phyloP scores from a whole-genome alignment of 1,140 invertebrate genomes.

The Araneus ventricosus region DNA sequence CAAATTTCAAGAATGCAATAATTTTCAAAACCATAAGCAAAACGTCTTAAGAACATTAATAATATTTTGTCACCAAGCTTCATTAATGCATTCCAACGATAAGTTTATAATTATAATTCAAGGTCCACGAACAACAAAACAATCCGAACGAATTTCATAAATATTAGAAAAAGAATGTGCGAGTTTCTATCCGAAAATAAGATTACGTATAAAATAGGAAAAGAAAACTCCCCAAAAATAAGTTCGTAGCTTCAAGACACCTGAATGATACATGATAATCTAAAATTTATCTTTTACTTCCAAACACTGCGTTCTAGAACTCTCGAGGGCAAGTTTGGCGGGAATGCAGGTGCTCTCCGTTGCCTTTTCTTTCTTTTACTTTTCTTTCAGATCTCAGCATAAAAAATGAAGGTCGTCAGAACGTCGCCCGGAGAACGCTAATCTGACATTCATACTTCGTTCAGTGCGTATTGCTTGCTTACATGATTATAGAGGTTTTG shows the following conservation, averaged over 20 bases:
- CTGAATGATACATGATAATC: slow-evolving; percentile 13
- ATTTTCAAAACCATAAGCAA: no score
- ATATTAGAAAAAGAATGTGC: background rate
- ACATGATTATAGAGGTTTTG: no score
- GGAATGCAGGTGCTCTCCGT: slow-evolving; percentile 23
- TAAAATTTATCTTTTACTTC: background rate
- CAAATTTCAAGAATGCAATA: no score
- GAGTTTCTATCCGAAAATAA: background rate
- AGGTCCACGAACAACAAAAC: no score
- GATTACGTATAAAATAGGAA: background rate
- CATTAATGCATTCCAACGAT: no score
- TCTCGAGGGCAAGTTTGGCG: background rate
- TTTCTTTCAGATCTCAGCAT: background rate
- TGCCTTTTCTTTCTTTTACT: background rate
- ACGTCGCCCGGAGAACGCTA: slow-evolving; percentile 18
- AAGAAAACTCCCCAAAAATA: background rate
- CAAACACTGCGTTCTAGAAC: background rate
- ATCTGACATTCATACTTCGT: no score
- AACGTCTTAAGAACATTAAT: no score
- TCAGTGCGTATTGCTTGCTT: no score
- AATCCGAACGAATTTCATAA: background rate
- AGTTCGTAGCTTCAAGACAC: background rate
- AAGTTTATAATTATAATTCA: no score
- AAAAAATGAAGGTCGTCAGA: slow-evolving; percentile 42
- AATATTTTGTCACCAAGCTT: no score